phyloP scores from a whole-genome alignment of 2,113 vertebrate species.

The Mionectes macconnelli region DNA sequence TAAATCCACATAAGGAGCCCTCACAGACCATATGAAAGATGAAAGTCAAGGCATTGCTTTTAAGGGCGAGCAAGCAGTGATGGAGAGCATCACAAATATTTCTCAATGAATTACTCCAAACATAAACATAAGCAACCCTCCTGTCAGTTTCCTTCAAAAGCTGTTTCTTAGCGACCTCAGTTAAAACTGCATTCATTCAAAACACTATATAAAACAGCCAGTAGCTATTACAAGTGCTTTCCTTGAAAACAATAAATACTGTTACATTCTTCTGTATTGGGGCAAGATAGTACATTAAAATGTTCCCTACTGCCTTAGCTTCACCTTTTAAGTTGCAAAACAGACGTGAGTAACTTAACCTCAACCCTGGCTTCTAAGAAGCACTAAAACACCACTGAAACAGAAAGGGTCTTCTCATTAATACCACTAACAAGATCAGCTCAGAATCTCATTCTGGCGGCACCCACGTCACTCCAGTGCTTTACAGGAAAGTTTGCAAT shows the following conservation, averaged over 20 bases:
- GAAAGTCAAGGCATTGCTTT: neutral
- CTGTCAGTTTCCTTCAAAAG: neutral
- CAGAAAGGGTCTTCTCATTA: neutral
- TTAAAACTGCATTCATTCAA: neutral
- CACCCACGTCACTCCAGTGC: neutral
- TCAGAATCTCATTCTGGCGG: neutral
- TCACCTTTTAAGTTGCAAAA: neutral
- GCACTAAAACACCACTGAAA: neutral
- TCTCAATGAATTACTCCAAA: conserved; percentile 4
- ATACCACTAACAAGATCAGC: neutral
- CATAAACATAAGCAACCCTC: neutral
- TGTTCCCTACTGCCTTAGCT: neutral
- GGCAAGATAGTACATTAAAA: neutral
- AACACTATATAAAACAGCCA: neutral
- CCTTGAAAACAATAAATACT: neutral
- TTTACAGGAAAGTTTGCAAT: neutral
- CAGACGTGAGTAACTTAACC: conserved; percentile 20
- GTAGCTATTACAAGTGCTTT: neutral
- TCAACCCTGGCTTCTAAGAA: neutral
- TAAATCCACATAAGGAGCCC: neutral
- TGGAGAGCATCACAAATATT: neutral
- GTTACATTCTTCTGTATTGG: neutral
- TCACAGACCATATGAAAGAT: neutral
- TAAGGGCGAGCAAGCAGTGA: neutral
- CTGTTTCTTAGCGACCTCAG: neutral